Evolutionary conservation across 2,797 vertebrate genomes (phyloP).

Genomic region (Oreonectes daqikongensis): DNA sequence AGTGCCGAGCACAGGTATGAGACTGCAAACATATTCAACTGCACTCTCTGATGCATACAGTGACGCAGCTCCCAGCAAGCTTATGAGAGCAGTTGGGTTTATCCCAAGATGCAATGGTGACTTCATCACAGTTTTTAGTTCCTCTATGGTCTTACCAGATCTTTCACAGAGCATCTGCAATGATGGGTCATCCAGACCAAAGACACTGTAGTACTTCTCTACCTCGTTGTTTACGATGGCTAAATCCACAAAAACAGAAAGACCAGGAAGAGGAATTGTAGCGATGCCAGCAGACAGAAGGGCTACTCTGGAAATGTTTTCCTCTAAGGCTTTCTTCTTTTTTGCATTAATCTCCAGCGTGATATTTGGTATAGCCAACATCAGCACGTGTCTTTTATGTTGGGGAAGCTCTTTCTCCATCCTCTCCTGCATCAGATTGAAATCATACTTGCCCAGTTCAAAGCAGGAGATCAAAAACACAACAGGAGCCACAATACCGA

Average conservation of each 20-base stretch:
- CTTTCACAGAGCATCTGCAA: constrained; percentile 68
- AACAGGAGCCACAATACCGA: constrained; percentile 51
- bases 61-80: background rate
- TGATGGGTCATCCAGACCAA: constrained; percentile 71
- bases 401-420: constrained; percentile 72
- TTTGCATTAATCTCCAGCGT: constrained; percentile 49
- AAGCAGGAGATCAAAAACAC: constrained; percentile 74
- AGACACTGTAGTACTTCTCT: constrained; percentile 67
- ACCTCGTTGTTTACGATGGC: constrained; percentile 63
- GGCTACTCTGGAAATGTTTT: constrained; percentile 47
- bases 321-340: constrained; percentile 53
- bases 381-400: constrained; percentile 67
- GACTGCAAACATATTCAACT: constrained; percentile 4
- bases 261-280: constrained; percentile 61
- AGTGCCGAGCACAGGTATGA: constrained; percentile 63
- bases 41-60: background rate
- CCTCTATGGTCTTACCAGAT: constrained; percentile 64
- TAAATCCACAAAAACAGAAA: constrained; percentile 66
- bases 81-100: constrained; percentile 22
- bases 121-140: constrained; percentile 59
- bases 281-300: constrained; percentile 43
- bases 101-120: constrained; percentile 42
- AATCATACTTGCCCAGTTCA: constrained; percentile 64
- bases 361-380: constrained; percentile 61
- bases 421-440: constrained; percentile 67